Conservation (phyloP, 1,140 invertebrate genomes). For the Muscidifurax raptorellus region DNA sequence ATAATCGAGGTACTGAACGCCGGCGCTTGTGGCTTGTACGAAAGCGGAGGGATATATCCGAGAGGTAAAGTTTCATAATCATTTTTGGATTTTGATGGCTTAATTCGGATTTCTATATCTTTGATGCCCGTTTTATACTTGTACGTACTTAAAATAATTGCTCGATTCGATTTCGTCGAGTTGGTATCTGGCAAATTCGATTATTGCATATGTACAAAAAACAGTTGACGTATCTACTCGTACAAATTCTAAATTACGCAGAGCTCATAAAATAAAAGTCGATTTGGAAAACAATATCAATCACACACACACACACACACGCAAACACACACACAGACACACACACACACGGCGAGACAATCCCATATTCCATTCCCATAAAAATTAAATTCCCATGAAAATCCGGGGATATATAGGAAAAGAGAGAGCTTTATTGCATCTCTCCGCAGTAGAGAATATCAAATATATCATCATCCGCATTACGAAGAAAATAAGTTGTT, state of each 20-base stretch:
- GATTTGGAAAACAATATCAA: conserved; percentile 5
- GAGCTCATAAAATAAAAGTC: too few relatives aligned
- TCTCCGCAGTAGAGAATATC: not conserved
- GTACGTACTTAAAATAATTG: too few relatives aligned
- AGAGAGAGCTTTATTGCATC: conserved; percentile 35
- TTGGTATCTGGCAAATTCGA: too few relatives aligned
- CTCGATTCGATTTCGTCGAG: too few relatives aligned
- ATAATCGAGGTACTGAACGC: not conserved
- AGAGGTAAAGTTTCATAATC: conserved; percentile 41
- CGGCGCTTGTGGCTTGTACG: not conserved
- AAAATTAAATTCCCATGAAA: conserved; percentile 49
- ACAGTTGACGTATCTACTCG: too few relatives aligned
- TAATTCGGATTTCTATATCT: not conserved
- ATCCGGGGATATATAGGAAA: not conserved
- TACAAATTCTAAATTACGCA: too few relatives aligned
- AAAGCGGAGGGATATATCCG: not conserved
- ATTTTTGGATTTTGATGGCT: conserved; percentile 3
- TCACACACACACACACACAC: too few relatives aligned
- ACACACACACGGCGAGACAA: too few relatives aligned
- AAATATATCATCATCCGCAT: conserved; percentile 48
- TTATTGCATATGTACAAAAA: too few relatives aligned
- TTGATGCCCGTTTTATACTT: too few relatives aligned
- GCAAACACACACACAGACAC: too few relatives aligned
- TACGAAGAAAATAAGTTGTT: conserved; percentile 41
- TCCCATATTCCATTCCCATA: conserved; percentile 12